Conservation (phyloP, 1,140 invertebrate genomes). For the Lasaia peninsularis region DNA sequence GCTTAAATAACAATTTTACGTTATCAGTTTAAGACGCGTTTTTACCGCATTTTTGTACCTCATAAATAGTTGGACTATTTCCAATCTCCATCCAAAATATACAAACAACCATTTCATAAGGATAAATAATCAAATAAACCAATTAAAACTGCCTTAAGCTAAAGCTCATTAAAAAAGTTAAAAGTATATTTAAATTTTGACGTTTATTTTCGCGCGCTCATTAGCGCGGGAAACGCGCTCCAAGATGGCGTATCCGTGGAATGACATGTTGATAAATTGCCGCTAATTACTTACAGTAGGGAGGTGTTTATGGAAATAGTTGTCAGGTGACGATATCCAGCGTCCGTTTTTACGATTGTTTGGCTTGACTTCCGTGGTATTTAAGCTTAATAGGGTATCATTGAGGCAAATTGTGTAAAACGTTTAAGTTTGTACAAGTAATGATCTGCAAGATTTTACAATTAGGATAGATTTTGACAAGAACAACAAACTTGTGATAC, state of each 20-base stretch:
- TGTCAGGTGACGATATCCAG: conserved; percentile 53
- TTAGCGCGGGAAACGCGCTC: conserved; percentile 48
- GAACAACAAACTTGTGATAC: too few relatives aligned
- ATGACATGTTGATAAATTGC: conserved; percentile 70
- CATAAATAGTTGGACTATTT: not conserved
- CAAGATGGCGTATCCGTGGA: conserved; percentile 51
- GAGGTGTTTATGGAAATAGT: conserved; percentile 74
- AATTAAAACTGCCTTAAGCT: conserved; percentile 11
- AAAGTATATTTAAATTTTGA: conserved; percentile 27
- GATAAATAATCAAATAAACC: conserved; percentile 3
- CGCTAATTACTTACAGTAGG: conserved; percentile 66
- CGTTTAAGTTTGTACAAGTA: too few relatives aligned
- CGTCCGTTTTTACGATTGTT: conserved; percentile 51
- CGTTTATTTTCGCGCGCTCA: conserved; percentile 59
- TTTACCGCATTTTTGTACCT: too few relatives aligned
- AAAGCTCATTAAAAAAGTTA: conserved; percentile 13
- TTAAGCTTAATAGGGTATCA: conserved; percentile 7
- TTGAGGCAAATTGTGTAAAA: too few relatives aligned
- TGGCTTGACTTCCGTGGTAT: conserved; percentile 39
- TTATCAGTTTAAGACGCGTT: too few relatives aligned
- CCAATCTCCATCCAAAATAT: too few relatives aligned
- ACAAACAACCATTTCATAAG: not conserved
- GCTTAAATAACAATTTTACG: too few relatives aligned
- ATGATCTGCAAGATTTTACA: too few relatives aligned
- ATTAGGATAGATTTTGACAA: too few relatives aligned